phyloP scores from a whole-genome alignment of 2,888 invertebrate genomes.

The Caenorhabditis panamensis region DNA sequence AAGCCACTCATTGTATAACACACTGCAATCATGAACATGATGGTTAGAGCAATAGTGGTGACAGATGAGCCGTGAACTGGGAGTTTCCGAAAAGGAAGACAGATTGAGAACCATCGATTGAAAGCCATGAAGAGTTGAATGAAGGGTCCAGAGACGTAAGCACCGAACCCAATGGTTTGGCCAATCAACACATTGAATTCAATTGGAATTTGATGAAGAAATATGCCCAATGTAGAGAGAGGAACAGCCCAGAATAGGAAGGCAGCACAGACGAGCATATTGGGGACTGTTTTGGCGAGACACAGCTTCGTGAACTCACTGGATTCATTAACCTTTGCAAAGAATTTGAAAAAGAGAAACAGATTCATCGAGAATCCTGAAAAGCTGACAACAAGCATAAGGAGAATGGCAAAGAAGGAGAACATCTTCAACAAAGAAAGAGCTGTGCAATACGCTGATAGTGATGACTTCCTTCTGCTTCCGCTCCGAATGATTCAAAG shows the following conservation, averaged over 20 bases:
- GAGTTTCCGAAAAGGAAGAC: neutral
- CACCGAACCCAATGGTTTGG: slow-evolving; percentile 24
- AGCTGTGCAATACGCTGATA: no score
- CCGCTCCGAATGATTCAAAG: neutral
- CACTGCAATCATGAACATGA: neutral
- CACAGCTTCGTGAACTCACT: slow-evolving; percentile 11
- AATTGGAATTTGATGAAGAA: neutral
- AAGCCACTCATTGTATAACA: neutral
- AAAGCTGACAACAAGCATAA: neutral
- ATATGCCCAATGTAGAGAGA: neutral
- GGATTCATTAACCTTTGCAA: neutral
- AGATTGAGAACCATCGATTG: slow-evolving; percentile 24
- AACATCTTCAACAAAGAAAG: neutral
- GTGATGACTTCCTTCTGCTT: no score
- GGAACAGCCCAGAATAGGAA: slow-evolving; percentile 2
- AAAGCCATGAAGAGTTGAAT: slow-evolving; percentile 46
- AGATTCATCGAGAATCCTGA: neutral
- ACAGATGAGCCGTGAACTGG: neutral
- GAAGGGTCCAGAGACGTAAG: slow-evolving; percentile 34
- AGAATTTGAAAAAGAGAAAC: neutral
- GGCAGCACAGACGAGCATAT: neutral
- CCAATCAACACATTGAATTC: slow-evolving; percentile 16
- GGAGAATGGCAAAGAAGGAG: neutral
- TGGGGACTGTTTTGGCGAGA: slow-evolving; percentile 18
- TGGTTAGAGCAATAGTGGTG: neutral